Base-by-base conservation (phyloP, 2,113 vertebrate genomes). In the Poecile atricapillus region DNA sequence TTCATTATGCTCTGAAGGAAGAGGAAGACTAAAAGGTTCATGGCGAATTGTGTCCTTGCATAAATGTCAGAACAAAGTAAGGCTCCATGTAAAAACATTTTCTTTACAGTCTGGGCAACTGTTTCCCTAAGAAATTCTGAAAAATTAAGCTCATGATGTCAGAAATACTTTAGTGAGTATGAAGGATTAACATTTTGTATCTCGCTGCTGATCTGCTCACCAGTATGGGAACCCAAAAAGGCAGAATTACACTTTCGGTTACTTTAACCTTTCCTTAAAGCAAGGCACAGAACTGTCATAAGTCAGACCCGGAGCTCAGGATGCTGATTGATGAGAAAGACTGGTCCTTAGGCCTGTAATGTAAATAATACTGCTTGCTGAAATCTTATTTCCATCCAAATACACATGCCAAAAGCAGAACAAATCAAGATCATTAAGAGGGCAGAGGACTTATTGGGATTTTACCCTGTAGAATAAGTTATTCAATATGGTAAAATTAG, bases 41-140 rank as follows among this genome's bases (percentile, higher is more conserved):
- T 58, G 63, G 86, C 3, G 10, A 97, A 97, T 67, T 92, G 68
- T 94, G 83, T 91, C 83, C 73, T 96, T 59, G 94, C 64, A 69
- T 88, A 96, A 89, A 96, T 86, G 70, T 96, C 88, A 95, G 59
- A 70, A 95, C 86, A 95, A 97, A 95, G 88, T 44, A 94, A 79
- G 46, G 55, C 16, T 94, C 69, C 78, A 10, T 88, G 55, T 58
- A 96, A 97, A 97, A 97, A 97, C 88, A 92, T 97, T 97, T 96
- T 93, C 93, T 91, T 95, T 93, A 86, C 60, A 87, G 50, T 70
- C 74, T 89, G 92, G 86, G 88, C 89, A 86, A 92, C 55, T 53
- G 63, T 55, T 87, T 89, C 50, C 23, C n/a, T 13, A 64, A 92
- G 60, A 95, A 95, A 95, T 62, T 80, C 77, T 53, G 1, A 67